Evolutionary conservation across 2,888 invertebrate species (phyloP), one percentile per base, ranked within the genome.

Genomic region (Zaprionus bogoriensis): DNA sequence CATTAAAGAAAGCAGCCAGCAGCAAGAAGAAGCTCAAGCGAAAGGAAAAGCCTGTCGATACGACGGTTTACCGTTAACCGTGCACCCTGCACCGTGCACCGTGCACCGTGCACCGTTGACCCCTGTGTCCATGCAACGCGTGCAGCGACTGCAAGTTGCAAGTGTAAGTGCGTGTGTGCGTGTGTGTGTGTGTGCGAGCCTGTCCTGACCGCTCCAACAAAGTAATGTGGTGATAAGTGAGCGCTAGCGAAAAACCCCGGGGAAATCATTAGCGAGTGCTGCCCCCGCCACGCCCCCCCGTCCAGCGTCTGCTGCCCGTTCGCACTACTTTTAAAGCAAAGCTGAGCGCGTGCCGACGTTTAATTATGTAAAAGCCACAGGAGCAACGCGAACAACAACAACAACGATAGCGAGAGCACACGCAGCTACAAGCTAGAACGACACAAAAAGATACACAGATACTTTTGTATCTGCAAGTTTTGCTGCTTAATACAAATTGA

Each of bases 281-380:
- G 54, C 67, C 54, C 38, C 22, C 12, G 20, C 12, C 48, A 39
- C 47, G 55, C 39, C 38, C 23, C 44, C 44, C 22, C 28, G 41
- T 28, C 51, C 14, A 6, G 7, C 51, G 20, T 41, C 20, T 4
- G 6, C n/a, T 4, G 36, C 17, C 32, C 22, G 10, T 10, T 12
- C 51, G 14, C 20, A 12, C 14, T 30, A 25, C 32, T 48, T 77
- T 77, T 81, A 79, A 83, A 67, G 67, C 77, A 67, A 63, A 82
- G 69, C 63, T 58, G 51, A 69, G 66, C 74, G 77, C 84, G 74
- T 77, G 67, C 68, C 72, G 60, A 62, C 69, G 76, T 85, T 87
- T 82, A 87, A 84, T 84, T 84, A 87, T 87, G 83, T 87, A 87
- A 84, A 84, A 82, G 87, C 64, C 75, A 63, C 75, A 66, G 64